Conservation (phyloP, 64 coral and sea anemone genomes). For the Pocillopora damicornis region DNA sequence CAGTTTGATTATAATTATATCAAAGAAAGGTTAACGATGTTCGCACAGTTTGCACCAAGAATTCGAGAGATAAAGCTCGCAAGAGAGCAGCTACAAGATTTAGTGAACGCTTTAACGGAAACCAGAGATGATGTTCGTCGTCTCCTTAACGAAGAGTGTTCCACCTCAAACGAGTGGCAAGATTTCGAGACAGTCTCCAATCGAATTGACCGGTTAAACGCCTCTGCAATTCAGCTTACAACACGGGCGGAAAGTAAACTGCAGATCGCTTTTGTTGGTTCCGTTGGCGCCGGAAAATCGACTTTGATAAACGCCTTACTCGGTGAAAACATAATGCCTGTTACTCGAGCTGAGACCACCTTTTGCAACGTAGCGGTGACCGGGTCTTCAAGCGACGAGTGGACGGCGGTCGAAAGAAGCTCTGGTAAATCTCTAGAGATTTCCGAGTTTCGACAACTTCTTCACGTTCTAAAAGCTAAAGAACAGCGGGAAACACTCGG, state of each 20-base stretch:
- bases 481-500: constrained; percentile 6
- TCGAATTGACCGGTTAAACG: constrained; percentile 2
- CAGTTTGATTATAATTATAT: neutral
- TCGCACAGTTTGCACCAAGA: constrained; percentile 4
- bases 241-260: neutral
- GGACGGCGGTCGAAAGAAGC: neutral
- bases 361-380: constrained; percentile 11
- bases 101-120: neutral
- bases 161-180: neutral
- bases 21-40: neutral
- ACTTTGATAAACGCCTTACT: constrained; percentile 20
- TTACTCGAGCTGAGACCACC: neutral
- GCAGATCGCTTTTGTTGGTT: constrained; percentile 17
- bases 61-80: neutral
- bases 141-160: neutral
- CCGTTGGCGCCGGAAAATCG: constrained; percentile 1
- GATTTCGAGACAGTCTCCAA: constrained; percentile 9
- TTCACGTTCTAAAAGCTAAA: constrained; percentile 22
- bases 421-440: constrained; percentile 1
- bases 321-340: constrained; percentile 15
- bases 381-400: neutral
- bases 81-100: constrained; percentile 7
- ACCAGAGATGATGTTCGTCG: neutral
- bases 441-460: constrained; percentile 2
- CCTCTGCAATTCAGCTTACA: neutral